Conservation (phyloP, 2,797 vertebrate genomes). For the Amblyopsis hoosieri region DNA sequence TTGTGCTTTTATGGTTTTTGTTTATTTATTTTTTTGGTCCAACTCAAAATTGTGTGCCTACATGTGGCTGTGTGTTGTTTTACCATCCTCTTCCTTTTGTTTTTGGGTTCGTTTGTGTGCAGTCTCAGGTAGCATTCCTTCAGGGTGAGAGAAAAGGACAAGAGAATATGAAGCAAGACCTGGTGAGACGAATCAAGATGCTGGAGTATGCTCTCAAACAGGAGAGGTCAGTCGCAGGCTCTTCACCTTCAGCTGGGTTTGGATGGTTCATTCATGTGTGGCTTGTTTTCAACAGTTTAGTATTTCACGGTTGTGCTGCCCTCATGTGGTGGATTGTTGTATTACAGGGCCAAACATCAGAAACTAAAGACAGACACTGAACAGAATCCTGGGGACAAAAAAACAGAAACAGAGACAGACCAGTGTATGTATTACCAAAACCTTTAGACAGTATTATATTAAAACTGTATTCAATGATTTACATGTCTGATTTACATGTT, state of each 20-base stretch:
- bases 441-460: not conserved
- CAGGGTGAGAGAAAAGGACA: constrained; percentile 86
- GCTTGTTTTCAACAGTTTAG: not conserved
- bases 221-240: constrained; percentile 69
- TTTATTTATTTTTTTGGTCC: not conserved
- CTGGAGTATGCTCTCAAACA: constrained; percentile 84
- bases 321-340: constrained; percentile 39
- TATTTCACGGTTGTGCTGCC: constrained; percentile 10
- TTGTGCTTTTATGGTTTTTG: not conserved
- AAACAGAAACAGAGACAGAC: constrained; percentile 82
- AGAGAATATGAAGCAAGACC: constrained; percentile 87
- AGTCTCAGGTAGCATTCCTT: constrained; percentile 84
- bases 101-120: constrained; percentile 32
- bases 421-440: constrained; percentile 68
- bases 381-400: constrained; percentile 86
- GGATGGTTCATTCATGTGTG: constrained; percentile 3
- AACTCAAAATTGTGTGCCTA: not conserved
- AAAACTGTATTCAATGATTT: not conserved
- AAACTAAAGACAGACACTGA: constrained; percentile 90
- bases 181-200: constrained; percentile 85
- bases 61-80: constrained; percentile 24
- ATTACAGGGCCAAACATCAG: constrained; percentile 87
- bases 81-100: constrained; percentile 9
- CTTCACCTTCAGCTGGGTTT: not conserved
- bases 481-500: not conserved